Base-by-base conservation (phyloP, 2,113 vertebrate genomes). In the Oryzias melastigma region DNA sequence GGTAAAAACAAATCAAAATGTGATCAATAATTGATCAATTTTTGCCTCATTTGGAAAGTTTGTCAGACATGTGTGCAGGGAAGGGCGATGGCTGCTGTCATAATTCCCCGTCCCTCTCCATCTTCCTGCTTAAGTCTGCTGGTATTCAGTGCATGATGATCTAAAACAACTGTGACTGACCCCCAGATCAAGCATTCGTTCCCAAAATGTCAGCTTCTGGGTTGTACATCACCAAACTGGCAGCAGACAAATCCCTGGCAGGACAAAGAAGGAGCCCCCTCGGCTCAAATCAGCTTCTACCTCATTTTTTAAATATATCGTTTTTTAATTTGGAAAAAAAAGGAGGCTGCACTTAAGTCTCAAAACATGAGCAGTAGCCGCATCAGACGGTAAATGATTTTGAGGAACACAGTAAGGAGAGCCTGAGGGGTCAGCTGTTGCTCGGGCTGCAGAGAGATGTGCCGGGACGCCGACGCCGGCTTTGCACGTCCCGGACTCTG, bases 111-210 rank as follows among this genome's bases (percentile, higher is more conserved):
- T 35, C 86, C 82, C 76, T 71, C 71, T 77, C 69, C 68, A 83
- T 82, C 80, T 82, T 71, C 20, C 67, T 62, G 68, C 75, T 73
- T 90, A 88, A 89, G 83, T 85, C 83, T 14, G 49, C 66, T 78
- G 88, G 87, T 78, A 91, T 91, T 84, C 58, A 1, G 64, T 73
- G 81, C 65, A 90, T 80, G 85, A 88, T 83, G 84, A 91, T 88
- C 88, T 90, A 90, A 91, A 92, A 87, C 87, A 91, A 91, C 88
- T 90, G 88, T 88, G 85, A 85, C 78, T 66, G 62, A 79, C 82
- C 75, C 62, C 73, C 18, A 77, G 79, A 85, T 84, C 77, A 83
- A 88, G 68, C 64, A 75, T 51, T 65, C 42, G 75, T 82, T 83
- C 71, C 85, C 80, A 74, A 85, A 82, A 82, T 79, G 76, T 72